Evolutionary conservation across 2,797 vertebrate species (phyloP).

Genomic region (Ispidina lecontei): DNA sequence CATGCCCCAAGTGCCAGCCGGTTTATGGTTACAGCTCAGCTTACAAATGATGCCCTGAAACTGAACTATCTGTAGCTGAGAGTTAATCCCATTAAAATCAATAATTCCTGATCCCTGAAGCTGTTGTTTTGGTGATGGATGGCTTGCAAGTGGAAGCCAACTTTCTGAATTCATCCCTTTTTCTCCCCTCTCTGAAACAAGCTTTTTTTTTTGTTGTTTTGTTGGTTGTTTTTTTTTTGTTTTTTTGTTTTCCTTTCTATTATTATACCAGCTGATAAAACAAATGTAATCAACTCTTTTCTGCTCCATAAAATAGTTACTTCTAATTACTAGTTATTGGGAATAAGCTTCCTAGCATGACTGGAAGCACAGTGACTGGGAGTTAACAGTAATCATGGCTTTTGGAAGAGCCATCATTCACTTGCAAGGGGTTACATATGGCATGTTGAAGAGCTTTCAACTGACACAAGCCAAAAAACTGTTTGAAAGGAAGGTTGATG

Average conservation of each 20-base stretch:
- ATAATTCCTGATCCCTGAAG: conserved; percentile 48
- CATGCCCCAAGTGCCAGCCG: conserved; percentile 6
- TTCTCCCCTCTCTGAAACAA: neutral
- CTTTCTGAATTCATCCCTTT: conserved; percentile 16
- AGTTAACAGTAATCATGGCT: conserved; percentile 42
- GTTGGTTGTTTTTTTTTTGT: too few relatives aligned
- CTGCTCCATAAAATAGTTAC: conserved; percentile 67
- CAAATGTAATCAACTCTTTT: conserved; percentile 72
- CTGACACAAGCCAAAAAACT: conserved; percentile 3
- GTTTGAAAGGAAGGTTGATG: neutral
- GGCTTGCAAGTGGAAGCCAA: conserved; percentile 19
- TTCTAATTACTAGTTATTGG: conserved; percentile 70
- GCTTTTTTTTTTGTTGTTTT: neutral
- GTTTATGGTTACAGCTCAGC: neutral
- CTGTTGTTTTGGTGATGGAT: conserved; percentile 16
- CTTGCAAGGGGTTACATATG: neutral
- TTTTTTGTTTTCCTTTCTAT: neutral
- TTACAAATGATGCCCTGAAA: conserved; percentile 52
- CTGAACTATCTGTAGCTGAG: conserved; percentile 48
- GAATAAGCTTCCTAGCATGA: conserved; percentile 39
- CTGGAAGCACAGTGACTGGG: conserved; percentile 31
- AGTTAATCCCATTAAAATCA: conserved; percentile 61
- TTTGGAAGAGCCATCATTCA: conserved; percentile 12
- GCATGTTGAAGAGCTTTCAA: conserved; percentile 14
- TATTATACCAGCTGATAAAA: conserved; percentile 61